Conservation (phyloP, 2,113 vertebrate species). For the Forbesichthys agassizii region DNA sequence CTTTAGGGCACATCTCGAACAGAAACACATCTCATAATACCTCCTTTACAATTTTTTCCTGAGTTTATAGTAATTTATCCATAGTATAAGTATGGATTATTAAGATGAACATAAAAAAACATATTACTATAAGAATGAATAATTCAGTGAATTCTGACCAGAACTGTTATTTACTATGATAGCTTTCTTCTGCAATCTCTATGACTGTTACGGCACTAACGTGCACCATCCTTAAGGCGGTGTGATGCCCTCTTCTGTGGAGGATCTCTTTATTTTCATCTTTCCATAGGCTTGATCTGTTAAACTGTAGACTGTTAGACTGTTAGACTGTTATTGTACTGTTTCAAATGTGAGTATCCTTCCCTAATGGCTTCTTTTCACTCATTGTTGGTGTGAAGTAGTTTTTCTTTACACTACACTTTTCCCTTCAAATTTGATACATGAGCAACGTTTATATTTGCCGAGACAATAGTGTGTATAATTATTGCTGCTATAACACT, state of each 20-base stretch:
- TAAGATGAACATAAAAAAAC: not conserved
- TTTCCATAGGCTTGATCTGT: constrained; percentile 54
- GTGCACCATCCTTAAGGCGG: constrained; percentile 38
- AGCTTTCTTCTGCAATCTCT: constrained; percentile 61
- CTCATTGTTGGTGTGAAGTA: constrained; percentile 43
- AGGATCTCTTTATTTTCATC: constrained; percentile 32
- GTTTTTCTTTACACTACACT: constrained; percentile 31
- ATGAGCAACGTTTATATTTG: constrained; percentile 27
- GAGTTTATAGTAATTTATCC: not conserved
- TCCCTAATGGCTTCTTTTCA: constrained; percentile 23
- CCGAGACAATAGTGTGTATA: constrained; percentile 38
- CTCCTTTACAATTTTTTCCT: no score
- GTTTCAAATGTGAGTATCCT: constrained; percentile 28
- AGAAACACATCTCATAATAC: constrained; percentile 21
- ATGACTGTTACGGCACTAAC: constrained; percentile 74
- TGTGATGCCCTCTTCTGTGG: constrained; percentile 40
- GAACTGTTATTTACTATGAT: constrained; percentile 69
- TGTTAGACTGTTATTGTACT: constrained; percentile 78
- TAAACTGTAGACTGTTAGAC: constrained; percentile 62
- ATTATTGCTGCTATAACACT: constrained; percentile 44
- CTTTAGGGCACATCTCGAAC: constrained; percentile 45
- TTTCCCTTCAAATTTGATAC: constrained; percentile 17
- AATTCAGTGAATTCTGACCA: constrained; percentile 51
- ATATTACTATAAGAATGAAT: no score
- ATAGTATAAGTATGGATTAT: not conserved